A percentile compares a stretch with the other conserved stretches of the same genome.
Conservation (phyloP, 35 echinoderm and acorn worm species). For the Eucidaris tribuloides region DNA sequence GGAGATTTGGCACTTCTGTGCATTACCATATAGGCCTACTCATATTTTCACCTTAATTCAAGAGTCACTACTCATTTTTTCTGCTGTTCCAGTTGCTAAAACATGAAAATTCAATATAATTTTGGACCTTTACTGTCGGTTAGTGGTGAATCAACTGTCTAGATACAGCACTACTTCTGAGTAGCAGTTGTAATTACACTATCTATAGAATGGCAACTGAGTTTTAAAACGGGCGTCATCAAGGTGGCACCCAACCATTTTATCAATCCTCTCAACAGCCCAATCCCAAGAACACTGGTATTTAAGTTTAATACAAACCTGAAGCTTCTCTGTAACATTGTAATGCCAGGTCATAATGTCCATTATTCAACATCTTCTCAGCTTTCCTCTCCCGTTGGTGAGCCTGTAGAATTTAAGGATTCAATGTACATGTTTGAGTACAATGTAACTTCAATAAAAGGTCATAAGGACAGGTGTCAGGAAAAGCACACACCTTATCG, state of each 20-base stretch:
- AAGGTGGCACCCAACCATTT: not conserved
- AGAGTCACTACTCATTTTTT: too few relatives aligned
- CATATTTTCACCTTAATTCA: too few relatives aligned
- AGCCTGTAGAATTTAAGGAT: slow-evolving; percentile 8
- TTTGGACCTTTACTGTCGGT: too few relatives aligned
- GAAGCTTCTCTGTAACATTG: slow-evolving; percentile 22
- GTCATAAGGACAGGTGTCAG: not conserved
- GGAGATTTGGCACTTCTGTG: too few relatives aligned
- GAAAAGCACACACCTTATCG: too few relatives aligned
- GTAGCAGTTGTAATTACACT: not conserved
- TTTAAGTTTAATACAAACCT: slow-evolving; percentile 9
- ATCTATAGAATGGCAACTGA: not conserved
- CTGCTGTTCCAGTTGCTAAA: too few relatives aligned
- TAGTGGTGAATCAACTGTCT: not conserved
- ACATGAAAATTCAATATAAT: too few relatives aligned
- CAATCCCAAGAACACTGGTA: not conserved
- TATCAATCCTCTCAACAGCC: not conserved
- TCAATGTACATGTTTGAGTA: not conserved
- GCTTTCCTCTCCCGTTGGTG: slow-evolving; percentile 43
- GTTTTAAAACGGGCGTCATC: not conserved
- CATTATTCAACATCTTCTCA: slow-evolving; percentile 36
- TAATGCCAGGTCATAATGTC: slow-evolving; percentile 29
- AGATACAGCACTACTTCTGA: not conserved
- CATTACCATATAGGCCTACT: too few relatives aligned
- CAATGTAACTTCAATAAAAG: not conserved